A percentile compares a stretch with the other conserved stretches of the same genome.
phyloP scores from a whole-genome alignment of 2,888 invertebrate species.

The Eupeodes luniger region DNA sequence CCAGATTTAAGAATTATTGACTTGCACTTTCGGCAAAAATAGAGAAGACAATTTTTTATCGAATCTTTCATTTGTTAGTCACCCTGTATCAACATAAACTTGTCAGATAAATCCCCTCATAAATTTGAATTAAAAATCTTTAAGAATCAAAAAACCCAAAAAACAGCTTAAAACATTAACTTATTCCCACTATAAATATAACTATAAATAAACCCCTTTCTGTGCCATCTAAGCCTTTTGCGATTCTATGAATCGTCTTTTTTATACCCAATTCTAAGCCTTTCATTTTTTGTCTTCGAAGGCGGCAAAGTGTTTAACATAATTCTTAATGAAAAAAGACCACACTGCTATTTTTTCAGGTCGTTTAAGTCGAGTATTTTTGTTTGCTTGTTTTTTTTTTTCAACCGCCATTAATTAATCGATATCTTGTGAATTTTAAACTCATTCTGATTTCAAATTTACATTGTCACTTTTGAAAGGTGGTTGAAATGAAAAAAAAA shows the following conservation, averaged over 20 bases:
- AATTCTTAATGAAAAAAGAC: conserved; percentile 63
- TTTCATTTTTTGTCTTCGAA: background rate
- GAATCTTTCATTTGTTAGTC: no score
- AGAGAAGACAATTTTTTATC: no score
- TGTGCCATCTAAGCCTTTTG: background rate
- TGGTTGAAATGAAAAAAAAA: background rate
- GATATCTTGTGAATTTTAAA: conserved; percentile 61
- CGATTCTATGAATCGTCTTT: conserved; percentile 24
- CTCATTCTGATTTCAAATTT: conserved; percentile 36
- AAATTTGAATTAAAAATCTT: background rate
- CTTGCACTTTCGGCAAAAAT: no score
- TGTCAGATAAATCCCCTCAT: background rate
- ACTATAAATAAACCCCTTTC: conserved; percentile 22
- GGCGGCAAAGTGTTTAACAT: conserved; percentile 47
- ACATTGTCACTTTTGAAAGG: conserved; percentile 22
- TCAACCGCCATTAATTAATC: conserved; percentile 52
- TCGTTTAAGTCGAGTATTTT: background rate
- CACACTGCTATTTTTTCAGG: conserved; percentile 32
- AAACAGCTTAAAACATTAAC: no score
- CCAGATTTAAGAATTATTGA: no score
- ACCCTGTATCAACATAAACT: no score
- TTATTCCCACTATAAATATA: conserved; percentile 40
- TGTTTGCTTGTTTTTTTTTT: background rate
- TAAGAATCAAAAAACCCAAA: background rate
- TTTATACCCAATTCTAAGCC: background rate